These are phyloP conservation scores for Anolis apletophallus DNA, from an alignment of 2,797 vertebrate species.

Conservation along the genomic window DNA sequence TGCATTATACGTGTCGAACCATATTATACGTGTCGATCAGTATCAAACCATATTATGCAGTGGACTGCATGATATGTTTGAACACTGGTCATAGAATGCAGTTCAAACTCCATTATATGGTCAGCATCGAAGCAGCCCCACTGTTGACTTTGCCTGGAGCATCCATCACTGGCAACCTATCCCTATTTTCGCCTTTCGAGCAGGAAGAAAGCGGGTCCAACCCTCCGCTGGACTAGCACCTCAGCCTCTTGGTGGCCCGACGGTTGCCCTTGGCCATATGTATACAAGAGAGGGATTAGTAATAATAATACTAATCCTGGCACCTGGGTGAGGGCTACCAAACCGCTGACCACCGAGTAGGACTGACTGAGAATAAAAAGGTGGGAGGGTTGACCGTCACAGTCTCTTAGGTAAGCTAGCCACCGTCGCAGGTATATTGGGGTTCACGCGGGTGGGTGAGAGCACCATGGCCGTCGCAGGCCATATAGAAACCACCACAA, in stretches of 20 bases:
- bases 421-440: neutral
- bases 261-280: neutral
- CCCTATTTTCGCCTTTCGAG: neutral
- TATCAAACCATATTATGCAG: too few relatives aligned
- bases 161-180: neutral
- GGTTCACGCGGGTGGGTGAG: neutral
- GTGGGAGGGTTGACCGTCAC: neutral
- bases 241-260: neutral
- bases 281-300: neutral
- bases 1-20: too few relatives aligned
- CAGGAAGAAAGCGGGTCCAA: neutral
- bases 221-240: neutral
- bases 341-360: neutral
- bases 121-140: too few relatives aligned
- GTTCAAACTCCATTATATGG: too few relatives aligned
- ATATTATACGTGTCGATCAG: too few relatives aligned
- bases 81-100: too few relatives aligned
- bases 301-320: neutral
- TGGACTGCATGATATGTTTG: too few relatives aligned
- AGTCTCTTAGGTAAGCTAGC: neutral
- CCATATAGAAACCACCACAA: neutral
- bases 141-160: neutral
- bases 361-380: too few relatives aligned
- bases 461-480: constrained; percentile 30
- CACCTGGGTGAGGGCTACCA: neutral